Base-by-base conservation (phyloP, 2,113 vertebrate genomes). In the Indri indri region DNA sequence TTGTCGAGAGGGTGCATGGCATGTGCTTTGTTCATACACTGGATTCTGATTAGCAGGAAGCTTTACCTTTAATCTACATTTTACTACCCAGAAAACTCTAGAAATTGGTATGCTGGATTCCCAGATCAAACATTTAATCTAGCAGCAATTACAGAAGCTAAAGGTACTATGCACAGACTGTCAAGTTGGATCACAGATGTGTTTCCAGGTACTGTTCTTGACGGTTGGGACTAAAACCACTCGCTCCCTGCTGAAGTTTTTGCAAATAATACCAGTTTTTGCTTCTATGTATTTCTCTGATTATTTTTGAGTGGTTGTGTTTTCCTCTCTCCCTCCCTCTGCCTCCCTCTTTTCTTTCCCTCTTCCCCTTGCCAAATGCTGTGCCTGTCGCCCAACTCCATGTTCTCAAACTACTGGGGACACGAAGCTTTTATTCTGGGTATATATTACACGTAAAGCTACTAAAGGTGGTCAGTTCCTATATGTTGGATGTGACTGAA, bases 1-100 rank as follows among this genome's bases (percentile, higher is more conserved):
- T 12, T 14, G 22, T 20, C n/a, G 9, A 63, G 8, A 61, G 45
- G 50, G 45, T 0, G 20, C 8, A 11, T 0, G 0, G 1, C 2
- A 0, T 40, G 18, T 0, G 14, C 57, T 42, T 27, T 47, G 32
- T 32, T 22, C 32, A 8, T 14, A 45, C 3, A 8, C 16, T 13
- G n/a, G 61, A 40, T 32, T 40, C 25, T 4, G 20, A 4, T n/a
- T 37, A 25, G 84, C 27, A 47, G 50, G 25, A 47, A 32, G 8
- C 5, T 61, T 54, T 8, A 27, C 37, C 17, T 50, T 63, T 37
- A 30, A n/a, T 6, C 18, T 25, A n/a, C n/a, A 66, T 65, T 79
- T 80, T 34, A 13, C 45, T 40, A 50, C 17, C 8, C 57, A 68
- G 73, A 40, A 94, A 74, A 79, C 20, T 42, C 23, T 54, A 76